phyloP scores from a whole-genome alignment of 2,888 invertebrate species.

The Hemistola chrysoprasaria region DNA sequence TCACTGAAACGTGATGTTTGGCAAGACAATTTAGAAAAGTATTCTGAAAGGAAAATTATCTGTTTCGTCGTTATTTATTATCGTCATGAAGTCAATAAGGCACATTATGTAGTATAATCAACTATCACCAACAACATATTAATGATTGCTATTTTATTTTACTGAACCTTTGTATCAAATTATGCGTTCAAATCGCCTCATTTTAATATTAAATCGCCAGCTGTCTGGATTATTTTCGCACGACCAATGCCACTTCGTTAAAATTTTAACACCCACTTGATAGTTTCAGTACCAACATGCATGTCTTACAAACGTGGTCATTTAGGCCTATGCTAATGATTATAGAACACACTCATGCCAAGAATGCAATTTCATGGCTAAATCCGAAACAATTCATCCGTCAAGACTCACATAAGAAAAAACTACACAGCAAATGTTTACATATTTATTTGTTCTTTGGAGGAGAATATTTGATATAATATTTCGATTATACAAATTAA shows the following conservation, averaged over 20 bases:
- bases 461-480: no score
- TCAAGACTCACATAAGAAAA: constrained; percentile 22
- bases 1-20: constrained; percentile 11
- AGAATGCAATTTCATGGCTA: constrained; percentile 24
- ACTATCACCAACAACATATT: no score
- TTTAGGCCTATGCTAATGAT: no score
- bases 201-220: constrained; percentile 50
- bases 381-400: constrained; percentile 21
- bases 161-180: constrained; percentile 12
- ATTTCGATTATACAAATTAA: no score
- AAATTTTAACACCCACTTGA: constrained; percentile 56
- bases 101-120: no score
- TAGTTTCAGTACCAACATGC: constrained; percentile 40
- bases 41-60: background rate
- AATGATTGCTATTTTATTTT: no score
- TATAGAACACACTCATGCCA: no score
- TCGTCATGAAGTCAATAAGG: no score
- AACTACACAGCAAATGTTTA: no score
- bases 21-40: constrained; percentile 6
- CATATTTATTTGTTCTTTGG: no score
- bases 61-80: background rate
- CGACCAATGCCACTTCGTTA: constrained; percentile 55
- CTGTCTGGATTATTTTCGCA: constrained; percentile 61
- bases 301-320: constrained; percentile 30
- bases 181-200: constrained; percentile 15